Base-by-base conservation (phyloP, 2,797 vertebrate genomes). In the Botia kubotai region DNA sequence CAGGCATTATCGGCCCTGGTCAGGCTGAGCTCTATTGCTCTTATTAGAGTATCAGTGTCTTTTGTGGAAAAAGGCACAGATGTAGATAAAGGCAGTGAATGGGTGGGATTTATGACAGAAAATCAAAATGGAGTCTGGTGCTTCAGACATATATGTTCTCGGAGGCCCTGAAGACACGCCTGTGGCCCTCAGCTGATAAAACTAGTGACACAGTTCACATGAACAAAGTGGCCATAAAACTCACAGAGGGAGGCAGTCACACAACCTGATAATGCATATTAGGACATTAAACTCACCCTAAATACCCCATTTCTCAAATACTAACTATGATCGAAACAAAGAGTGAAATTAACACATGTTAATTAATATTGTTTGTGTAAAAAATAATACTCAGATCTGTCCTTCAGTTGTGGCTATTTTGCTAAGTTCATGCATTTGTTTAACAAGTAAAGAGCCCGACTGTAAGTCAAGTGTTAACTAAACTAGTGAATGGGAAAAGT, bases 211-310 rank as follows among this genome's bases (percentile, higher is more conserved):
- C 48, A 63, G 13, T 72, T 52, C 11, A 79, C 67, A 79, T 53
- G 65, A 79, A 72, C 65, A 62, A 75, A 65, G 53, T 55, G 53
- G 23, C 69, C 68, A 75, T 84, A 83, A 81, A 82, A 71, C 67
- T 58, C 10, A n/a, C 1, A 52, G 36, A 43, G 66, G 81, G 67
- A 86, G 83, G 69, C 67, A 77, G 82, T 92, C 91, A 89, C 83
- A 83, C 67, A 92, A 92, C 86, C 86, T 89, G 67, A 91, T 89
- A 88, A 86, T 78, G 60, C 80, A 88, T 89, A 92, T 93, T 91
- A 92, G 89, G 86, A 88, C 87, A 89, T 88, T 88, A 86, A 4
- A 82, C 81, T 74, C 26, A 71, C 78, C 81, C 85, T 86, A 87
- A 85, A 85, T 88, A 82, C 83, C 53, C 21, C 72, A 80, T 48